These are phyloP conservation scores for Triplophysa dalaica DNA, from an alignment of 2,113 vertebrate genomes.

Conservation along the genomic window DNA sequence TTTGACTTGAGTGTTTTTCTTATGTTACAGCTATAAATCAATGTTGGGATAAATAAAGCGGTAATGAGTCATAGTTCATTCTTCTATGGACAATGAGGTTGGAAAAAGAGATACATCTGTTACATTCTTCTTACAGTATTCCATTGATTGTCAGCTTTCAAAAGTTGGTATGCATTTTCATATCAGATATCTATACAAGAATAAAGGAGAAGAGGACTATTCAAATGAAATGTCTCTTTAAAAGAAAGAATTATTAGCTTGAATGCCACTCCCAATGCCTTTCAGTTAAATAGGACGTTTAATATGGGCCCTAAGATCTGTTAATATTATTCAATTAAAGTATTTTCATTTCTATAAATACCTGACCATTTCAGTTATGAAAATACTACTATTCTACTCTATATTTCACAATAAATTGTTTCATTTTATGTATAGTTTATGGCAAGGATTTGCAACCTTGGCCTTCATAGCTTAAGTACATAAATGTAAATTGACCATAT, in stretches of 20 bases:
- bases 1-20: background rate
- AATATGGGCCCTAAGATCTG: slow-evolving; percentile 8
- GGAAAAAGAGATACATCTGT: background rate
- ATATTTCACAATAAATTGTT: slow-evolving; percentile 52
- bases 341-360: slow-evolving; percentile 66
- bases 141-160: background rate
- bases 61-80: background rate
- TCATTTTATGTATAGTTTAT: slow-evolving; percentile 69
- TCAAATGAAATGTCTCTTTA: background rate
- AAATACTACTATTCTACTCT: slow-evolving; percentile 68
- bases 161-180: background rate
- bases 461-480: slow-evolving; percentile 59
- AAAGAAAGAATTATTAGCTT: slow-evolving; percentile 4
- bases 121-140: background rate
- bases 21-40: background rate
- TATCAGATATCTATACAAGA: background rate
- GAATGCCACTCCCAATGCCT: background rate
- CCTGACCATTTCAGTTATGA: slow-evolving; percentile 66
- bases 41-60: background rate
- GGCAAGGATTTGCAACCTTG: slow-evolving; percentile 50
- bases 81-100: background rate
- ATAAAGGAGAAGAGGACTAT: background rate
- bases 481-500: slow-evolving; percentile 59
- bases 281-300: slow-evolving; percentile 25
- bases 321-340: slow-evolving; percentile 18